These are phyloP conservation scores for Hybognathus amarus DNA, from an alignment of 2,797 vertebrate genomes.

Conservation along the genomic window DNA sequence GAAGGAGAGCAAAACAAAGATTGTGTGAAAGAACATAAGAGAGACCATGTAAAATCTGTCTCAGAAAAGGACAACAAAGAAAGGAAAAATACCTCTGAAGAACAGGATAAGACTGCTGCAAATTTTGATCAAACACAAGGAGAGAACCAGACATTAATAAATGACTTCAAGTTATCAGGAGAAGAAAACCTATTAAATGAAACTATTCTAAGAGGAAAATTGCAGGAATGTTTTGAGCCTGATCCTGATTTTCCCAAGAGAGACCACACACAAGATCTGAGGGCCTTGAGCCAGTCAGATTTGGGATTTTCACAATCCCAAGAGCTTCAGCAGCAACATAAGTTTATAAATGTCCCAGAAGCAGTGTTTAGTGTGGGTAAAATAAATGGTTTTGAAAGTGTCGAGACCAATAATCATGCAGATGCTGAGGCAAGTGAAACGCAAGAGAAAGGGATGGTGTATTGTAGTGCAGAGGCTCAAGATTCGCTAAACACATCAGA, in stretches of 20 bases:
- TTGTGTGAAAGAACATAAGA: constrained; percentile 9
- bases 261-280: constrained; percentile 48
- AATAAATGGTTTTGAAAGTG: constrained; percentile 53
- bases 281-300: constrained; percentile 62
- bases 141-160: constrained; percentile 63
- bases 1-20: neutral
- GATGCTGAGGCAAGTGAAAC: constrained; percentile 36
- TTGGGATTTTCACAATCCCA: constrained; percentile 59
- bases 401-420: constrained; percentile 23
- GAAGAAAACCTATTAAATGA: constrained; percentile 39
- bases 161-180: constrained; percentile 52
- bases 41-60: constrained; percentile 3
- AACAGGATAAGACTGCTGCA: constrained; percentile 35
- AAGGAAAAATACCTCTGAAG: constrained; percentile 42
- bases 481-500: constrained; percentile 41
- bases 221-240: constrained; percentile 31
- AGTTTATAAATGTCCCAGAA: constrained; percentile 46
- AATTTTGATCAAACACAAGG: constrained; percentile 47
- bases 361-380: constrained; percentile 48
- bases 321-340: constrained; percentile 53
- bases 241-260: constrained; percentile 36
- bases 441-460: neutral
- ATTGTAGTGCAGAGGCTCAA: constrained; percentile 17
- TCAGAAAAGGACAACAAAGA: constrained; percentile 12
- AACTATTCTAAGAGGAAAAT: constrained; percentile 14